Evolutionary conservation across 2,113 vertebrate genomes (phyloP), one percentile per base, ranked within the genome.

Genomic region (Erythrolamprus reginae): DNA sequence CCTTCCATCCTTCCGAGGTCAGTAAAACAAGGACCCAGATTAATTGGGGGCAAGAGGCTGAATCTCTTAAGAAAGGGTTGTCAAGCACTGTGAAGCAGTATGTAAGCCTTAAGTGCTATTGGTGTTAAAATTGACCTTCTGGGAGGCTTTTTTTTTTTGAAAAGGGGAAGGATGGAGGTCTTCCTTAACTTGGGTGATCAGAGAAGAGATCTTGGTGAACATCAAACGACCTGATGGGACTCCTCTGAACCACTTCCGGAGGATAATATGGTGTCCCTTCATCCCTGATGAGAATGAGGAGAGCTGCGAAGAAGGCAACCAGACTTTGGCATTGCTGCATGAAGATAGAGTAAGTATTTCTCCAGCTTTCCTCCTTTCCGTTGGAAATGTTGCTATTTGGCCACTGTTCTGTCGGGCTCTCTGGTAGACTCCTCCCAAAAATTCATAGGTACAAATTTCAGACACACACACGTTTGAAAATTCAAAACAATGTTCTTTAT

Each of bases 201-300:
- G 99, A 96, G 99, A 99, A 94, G 98, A 99, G 95, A 97, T 99
- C 52, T 92, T 99, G 87, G 97, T 99, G 90, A 98, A 99, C 91
- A 97, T 99, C 92, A 98, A 95, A 56, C 96, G 98, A 38, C 98
- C 98, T 51, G 98, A 98, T 13, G 97, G 97, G 12, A 98, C 98
- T 0, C 97, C 97, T 0, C 94, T 99, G 92, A 99, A 98, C 95
- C 98, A 97, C 51, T 98, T 98, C 91, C 97, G 98, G 12, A 98
- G 99, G 84, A 98, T 99, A 94, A 99, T 99, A 93, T 99, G 99
- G 99, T 99, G 99, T 88, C 99, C 99, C 19, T 99, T 98, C 95
- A 99, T 99, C 93, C 98, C 97, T 0, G 99, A 99, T 19, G 99
- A 99, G 85, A 98, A 95, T 0, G 99, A 99, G 77, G 99, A 99